Base-by-base conservation (phyloP, 2,113 vertebrate genomes). In the Phaethornis superciliosus region DNA sequence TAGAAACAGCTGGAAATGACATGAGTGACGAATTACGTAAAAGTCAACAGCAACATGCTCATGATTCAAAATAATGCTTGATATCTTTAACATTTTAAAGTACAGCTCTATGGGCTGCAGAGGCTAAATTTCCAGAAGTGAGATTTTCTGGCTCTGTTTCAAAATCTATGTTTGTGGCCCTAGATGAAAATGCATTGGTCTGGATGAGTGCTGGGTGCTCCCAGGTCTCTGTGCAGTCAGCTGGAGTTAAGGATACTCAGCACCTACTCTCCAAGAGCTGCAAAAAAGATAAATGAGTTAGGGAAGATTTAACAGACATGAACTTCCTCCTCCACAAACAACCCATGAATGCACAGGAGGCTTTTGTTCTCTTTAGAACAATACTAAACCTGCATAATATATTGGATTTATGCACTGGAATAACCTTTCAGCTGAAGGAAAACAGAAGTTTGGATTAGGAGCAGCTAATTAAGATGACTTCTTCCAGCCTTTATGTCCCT, bases 371-470 rank as follows among this genome's bases (percentile, higher is more conserved):
- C 71, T 77, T 93, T 62, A 60, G 60, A n/a, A 56, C 3, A 10
- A 56, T 81, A 26, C n/a, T 68, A 86, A 91, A 64, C 52, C 51
- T 94, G 92, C 85, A 87, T 93, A 65, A 93, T 70, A 30, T 54
- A 80, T 94, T 94, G 85, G 63, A 90, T 95, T 85, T 79, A 91
- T 89, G 60, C 70, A 82, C 56, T 85, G 27, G n/a, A 85, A 71
- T 69, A 94, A 91, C 65, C 74, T 96, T 96, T 95, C 85, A 72
- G 52, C 49, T 84, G 77, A 93, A 95, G 51, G 49, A 95, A 94
- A 85, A 52, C 46, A 42, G 60, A 93, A 54, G 22, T 95, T 88
- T 95, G 90, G 71, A 95, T 96, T 86, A 80, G 59, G 68, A 95
- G 74, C 24, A 90, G 54, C 30, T 91, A 90, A 97, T 95, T 96